Evolutionary conservation across 2,113 vertebrate genomes (phyloP), one percentile per base, ranked within the genome.

Genomic region (Periophthalmus modestus): DNA sequence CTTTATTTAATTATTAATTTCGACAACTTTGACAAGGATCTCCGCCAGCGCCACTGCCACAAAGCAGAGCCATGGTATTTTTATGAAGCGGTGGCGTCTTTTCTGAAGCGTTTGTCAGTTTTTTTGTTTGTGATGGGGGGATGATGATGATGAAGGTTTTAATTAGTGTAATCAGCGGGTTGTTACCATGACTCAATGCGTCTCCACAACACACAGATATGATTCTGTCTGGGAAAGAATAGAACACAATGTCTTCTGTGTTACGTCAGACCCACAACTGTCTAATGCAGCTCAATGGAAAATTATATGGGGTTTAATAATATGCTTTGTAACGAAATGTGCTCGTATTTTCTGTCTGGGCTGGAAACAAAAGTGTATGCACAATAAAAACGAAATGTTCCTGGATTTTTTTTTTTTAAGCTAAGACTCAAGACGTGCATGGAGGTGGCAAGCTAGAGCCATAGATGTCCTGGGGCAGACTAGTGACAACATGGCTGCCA

Each of bases 21-120:
- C 15, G 89, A 89, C 85, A 86, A 80, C 75, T 82, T 48, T 82
- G 77, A 84, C 63, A 71, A 68, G 68, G 50, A 71, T 71, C 54
- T 73, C 72, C 63, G 71, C 82, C 82, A 24, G 87, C 80, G 87
- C 82, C 80, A 89, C 23, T 12, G 57, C 15, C 61, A 61, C 59
- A 33, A 71, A 65, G 77, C 68, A 68, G 43, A 5, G 52, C n/a
- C 16, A 48, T 54, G 54, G 74, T 77, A 72, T 79, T 79, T 79
- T n/a, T n/a, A n/a, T n/a, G n/a, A n/a, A n/a, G n/a, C n/a, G n/a
- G n/a, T n/a, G n/a, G n/a, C n/a, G n/a, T n/a, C n/a, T n/a, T 75
- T 82, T 46, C 16, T 73, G 12, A 59, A 6, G 71, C 59, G 67
- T 78, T 77, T 81, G 78, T 77, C 46, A 74, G 14, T 68, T 66